Base-by-base conservation (phyloP, 2,797 vertebrate species). In the Sebastes steindachneri region DNA sequence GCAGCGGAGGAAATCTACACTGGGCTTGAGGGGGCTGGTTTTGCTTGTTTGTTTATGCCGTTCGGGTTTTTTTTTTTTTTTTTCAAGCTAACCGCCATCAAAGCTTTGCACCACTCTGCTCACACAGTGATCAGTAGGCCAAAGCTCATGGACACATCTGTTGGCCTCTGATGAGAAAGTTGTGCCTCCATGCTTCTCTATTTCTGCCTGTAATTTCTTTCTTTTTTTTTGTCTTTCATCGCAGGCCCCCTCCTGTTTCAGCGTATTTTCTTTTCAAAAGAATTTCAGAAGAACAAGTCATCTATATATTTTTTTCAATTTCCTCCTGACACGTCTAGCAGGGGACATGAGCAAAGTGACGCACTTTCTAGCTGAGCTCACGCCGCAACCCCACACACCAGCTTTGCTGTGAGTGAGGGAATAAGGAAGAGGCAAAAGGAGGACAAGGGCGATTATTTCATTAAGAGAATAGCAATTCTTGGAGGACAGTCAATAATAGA, bases 401-500 rank as follows among this genome's bases (percentile, higher is more conserved):
- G 75, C 89, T 88, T 89, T 85, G 79, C 84, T 85, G 74, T 64
- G 73, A 89, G 71, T 79, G 69, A 82, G 65, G 72, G 41, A 77
- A 68, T 77, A 66, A 75, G 45, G 63, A 76, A 65, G 26, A 75
- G 55, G 60, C 53, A 71, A 84, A 84, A 73, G 53, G 63, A 82
- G 62, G 75, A 80, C 70, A 72, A 65, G 63, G 84, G 66, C 66
- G 51, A 91, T 92, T 93, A 92, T 92, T 89, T 90, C 88, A 92
- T 89, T 93, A 80, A 80, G 64, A 86, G 73, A 89, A 87, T 79
- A 67, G 75, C 81, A 86, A 57, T 84, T 88, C 81, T 87, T 89
- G 68, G 79, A 85, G 90, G 85, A 86, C 82, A 70, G 79, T 93
- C 90, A 92, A 92, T 92, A 93, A 90, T 88, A 85, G 83, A 88